These are phyloP conservation scores for Pemphigus obesinymphae DNA, from an alignment of 1,140 invertebrate species.

Conservation along the genomic window DNA sequence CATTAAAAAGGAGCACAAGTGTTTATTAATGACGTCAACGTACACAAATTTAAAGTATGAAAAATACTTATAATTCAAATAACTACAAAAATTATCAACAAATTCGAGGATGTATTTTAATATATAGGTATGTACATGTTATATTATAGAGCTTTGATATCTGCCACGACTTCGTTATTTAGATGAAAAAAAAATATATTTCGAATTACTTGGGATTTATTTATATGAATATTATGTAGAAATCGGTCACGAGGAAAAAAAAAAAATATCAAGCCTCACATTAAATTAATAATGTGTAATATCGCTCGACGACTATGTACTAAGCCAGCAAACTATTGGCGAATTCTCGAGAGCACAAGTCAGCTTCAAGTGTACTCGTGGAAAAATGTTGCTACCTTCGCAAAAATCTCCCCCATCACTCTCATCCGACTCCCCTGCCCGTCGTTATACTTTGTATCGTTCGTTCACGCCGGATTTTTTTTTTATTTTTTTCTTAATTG, in stretches of 20 bases:
- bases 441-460: neutral
- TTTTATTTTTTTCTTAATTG: conserved; percentile 14
- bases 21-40: too few species aligned
- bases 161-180: too few species aligned
- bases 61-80: too few species aligned
- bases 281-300: conserved; percentile 30
- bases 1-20: too few species aligned
- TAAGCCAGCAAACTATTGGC: conserved; percentile 9
- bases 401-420: conserved; percentile 1
- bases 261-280: conserved; percentile 9
- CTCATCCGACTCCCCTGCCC: too few species aligned
- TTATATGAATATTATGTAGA: neutral
- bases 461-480: conserved; percentile 3
- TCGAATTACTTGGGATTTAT: too few species aligned
- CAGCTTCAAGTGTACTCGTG: conserved; percentile 9
- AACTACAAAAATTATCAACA: too few species aligned
- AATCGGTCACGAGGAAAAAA: neutral
- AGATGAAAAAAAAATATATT: too few species aligned
- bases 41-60: too few species aligned
- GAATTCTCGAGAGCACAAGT: conserved; percentile 9
- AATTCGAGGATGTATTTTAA: too few species aligned
- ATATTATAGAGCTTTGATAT: too few species aligned
- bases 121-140: too few species aligned
- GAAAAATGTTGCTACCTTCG: conserved; percentile 16
- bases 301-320: conserved; percentile 3